Base-by-base conservation (phyloP, 2,797 vertebrate genomes). In the Rhinatrema bivittatum region DNA sequence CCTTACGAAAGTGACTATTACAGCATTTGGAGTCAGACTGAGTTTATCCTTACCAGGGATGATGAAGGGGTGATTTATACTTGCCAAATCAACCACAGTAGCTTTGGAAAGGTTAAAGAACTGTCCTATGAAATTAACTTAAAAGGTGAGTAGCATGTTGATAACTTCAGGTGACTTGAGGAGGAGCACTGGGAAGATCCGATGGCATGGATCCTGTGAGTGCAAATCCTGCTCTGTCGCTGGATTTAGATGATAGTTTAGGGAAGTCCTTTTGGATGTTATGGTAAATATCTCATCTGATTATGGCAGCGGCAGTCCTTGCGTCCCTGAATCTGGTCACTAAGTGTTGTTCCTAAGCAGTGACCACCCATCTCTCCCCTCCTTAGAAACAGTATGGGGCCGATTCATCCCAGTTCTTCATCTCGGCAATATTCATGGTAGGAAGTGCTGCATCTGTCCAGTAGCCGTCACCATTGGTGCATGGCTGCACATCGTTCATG, bases 11-110 rank as follows among this genome's bases (percentile, higher is more conserved):
- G 5, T 16, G 22, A 21, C 3, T 67, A 67, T 16, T 68, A 63
- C 53, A 74, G 56, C 10, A 19, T 73, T 24, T 81, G 76, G 76
- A 78, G 74, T 40, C 68, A 76, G 30, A 62, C 49, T 5, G 50
- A 72, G 34, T 48, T 76, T 25, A 26, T 44, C 10, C 45, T 77
- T 50, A 60, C 54, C 5, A 40, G 29, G 26, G 62, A 76, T 26
- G 73, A 81, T 2, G 59, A 78, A 32, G 59, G 55, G 2, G 43
- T 53, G 0, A 30, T 64, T 15, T 81, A 66, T 48, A 73, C 50
- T 26, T 77, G 78, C 29, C 53, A 62, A 2, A 57, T 72, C 13
- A 68, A 64, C 19, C 78, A 81, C 46, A 46, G 30, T 41, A 78
- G 76, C 34, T 65, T 79, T 44, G 28, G 61, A 5, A 66, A 61